Evolutionary conservation across 1,140 invertebrate species (phyloP).

Genomic region (Zophobas morio): DNA sequence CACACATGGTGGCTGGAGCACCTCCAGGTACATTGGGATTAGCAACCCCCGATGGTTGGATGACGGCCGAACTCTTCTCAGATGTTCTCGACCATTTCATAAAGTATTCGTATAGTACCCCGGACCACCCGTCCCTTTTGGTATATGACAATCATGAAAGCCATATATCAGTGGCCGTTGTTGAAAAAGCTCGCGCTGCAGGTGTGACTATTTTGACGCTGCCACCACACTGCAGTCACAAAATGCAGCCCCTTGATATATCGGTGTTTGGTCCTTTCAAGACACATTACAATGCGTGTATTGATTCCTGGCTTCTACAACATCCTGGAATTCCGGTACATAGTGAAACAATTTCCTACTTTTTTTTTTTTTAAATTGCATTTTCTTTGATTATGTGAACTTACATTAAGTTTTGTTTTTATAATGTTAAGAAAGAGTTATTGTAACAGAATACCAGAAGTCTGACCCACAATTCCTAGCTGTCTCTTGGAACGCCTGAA

Average conservation of each 20-base stretch:
- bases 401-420: too few species aligned
- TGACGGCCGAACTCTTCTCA: slow-evolving; percentile 67
- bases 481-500: too few species aligned
- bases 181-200: too few species aligned
- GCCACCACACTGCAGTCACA: slow-evolving; percentile 33
- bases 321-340: slow-evolving; percentile 33
- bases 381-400: too few species aligned
- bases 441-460: too few species aligned
- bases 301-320: slow-evolving; percentile 49
- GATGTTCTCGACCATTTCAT: slow-evolving; percentile 69
- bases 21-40: slow-evolving; percentile 66
- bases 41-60: slow-evolving; percentile 66
- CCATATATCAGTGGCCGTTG: slow-evolving; percentile 34
- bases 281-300: slow-evolving; percentile 51
- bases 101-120: slow-evolving; percentile 59
- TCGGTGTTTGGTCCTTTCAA: slow-evolving; percentile 54
- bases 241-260: slow-evolving; percentile 64
- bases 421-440: too few species aligned
- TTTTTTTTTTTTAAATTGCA: too few species aligned
- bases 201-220: too few species aligned
- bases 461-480: too few species aligned
- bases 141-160: slow-evolving; percentile 56
- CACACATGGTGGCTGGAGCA: slow-evolving; percentile 63
- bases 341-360: too few species aligned
- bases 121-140: slow-evolving; percentile 63